Evolutionary conservation across 2,888 invertebrate species (phyloP).

Genomic region (Catocala sponsa): DNA sequence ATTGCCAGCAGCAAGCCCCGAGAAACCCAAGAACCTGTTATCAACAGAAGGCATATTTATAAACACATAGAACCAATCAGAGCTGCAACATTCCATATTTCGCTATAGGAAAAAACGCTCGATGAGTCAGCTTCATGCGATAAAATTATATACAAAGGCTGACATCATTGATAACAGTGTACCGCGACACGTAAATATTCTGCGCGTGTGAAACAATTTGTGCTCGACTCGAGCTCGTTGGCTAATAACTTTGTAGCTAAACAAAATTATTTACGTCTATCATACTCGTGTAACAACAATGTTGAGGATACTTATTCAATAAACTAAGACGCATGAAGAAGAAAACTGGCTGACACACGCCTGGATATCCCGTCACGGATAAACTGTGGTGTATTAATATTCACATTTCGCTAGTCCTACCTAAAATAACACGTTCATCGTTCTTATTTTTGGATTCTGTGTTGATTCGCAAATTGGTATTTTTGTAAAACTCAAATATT

Average conservation of each 20-base stretch:
- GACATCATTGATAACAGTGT: conserved; percentile 52
- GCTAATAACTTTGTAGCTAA: conserved; percentile 53
- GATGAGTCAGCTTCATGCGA: conserved; percentile 36
- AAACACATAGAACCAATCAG: background rate
- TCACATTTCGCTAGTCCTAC: too few species aligned
- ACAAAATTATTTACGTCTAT: conserved; percentile 44
- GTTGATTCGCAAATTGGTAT: too few species aligned
- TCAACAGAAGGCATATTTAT: background rate
- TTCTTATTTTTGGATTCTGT: too few species aligned
- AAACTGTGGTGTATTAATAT: too few species aligned
- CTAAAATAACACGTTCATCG: too few species aligned
- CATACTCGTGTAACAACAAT: conserved; percentile 24
- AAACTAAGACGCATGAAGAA: background rate
- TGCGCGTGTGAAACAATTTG: conserved; percentile 43
- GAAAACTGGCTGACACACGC: background rate
- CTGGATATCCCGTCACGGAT: too few species aligned
- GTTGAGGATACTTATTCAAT: background rate
- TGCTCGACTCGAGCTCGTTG: conserved; percentile 46
- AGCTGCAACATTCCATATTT: conserved; percentile 16
- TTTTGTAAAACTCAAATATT: too few species aligned
- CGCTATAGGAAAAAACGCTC: conserved; percentile 21
- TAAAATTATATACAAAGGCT: conserved; percentile 45
- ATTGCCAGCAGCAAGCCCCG: background rate
- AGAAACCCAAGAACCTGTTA: background rate
- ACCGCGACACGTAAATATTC: conserved; percentile 43